Percentiles rank a stretch among this genome's conserved stretches.
phyloP scores from a whole-genome alignment of 2,797 vertebrate species.

The Calcarius lapponicus region DNA sequence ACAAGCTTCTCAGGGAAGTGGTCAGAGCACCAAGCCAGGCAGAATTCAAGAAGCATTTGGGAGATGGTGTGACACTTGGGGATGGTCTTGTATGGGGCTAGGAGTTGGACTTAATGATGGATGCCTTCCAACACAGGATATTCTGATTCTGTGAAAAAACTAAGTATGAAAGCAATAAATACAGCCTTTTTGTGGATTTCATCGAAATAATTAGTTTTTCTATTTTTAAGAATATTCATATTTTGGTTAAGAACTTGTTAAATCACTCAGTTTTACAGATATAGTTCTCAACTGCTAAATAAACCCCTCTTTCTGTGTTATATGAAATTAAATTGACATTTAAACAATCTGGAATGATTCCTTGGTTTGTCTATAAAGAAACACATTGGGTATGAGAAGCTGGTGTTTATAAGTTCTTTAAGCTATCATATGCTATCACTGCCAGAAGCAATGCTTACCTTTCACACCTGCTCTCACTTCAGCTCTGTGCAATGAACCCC shows the following conservation, averaged over 20 bases:
- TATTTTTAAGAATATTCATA: background rate
- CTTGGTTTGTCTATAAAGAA: background rate
- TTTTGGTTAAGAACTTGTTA: background rate
- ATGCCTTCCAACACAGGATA: background rate
- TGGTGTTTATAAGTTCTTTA: background rate
- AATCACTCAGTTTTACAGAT: background rate
- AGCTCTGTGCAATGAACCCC: background rate
- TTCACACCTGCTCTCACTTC: background rate
- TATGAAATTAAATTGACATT: background rate
- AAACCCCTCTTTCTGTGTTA: background rate
- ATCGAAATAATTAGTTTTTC: background rate
- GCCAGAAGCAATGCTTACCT: background rate
- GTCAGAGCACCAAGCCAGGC: background rate
- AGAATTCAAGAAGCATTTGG: background rate
- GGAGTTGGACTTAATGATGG: background rate
- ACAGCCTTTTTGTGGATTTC: background rate
- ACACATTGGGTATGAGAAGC: background rate
- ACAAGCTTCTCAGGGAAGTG: background rate
- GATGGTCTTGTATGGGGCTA: background rate
- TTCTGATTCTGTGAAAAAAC: background rate
- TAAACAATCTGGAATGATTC: background rate
- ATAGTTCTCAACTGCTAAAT: background rate
- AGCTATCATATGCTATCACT: background rate
- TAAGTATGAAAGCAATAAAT: background rate
- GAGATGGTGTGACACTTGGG: background rate